These are phyloP conservation scores for Argyresthia albistria DNA, from an alignment of 2,888 invertebrate species.

Conservation along the genomic window DNA sequence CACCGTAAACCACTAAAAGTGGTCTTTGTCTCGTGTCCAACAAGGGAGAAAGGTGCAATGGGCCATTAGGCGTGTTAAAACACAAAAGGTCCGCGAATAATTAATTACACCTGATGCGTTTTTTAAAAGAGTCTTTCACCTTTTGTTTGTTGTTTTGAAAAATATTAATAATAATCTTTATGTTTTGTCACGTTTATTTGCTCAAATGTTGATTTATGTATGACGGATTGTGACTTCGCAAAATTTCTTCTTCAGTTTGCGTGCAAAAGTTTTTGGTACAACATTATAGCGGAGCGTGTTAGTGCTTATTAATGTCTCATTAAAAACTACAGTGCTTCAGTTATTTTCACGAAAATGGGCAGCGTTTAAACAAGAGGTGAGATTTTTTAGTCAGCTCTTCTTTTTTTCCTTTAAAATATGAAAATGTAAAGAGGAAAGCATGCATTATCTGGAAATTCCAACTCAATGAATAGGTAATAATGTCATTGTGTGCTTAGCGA, in stretches of 20 bases:
- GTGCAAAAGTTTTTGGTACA: background rate
- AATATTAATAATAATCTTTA: constrained; percentile 45
- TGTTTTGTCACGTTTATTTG: constrained; percentile 23
- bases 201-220: constrained; percentile 11
- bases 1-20: constrained; percentile 65
- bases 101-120: constrained; percentile 54
- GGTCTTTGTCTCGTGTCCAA: constrained; percentile 46
- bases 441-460: no score
- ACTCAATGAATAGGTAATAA: no score
- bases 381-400: no score
- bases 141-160: constrained; percentile 38
- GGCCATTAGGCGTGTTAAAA: constrained; percentile 47
- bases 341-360: no score
- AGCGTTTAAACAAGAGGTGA: no score
- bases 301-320: constrained; percentile 4
- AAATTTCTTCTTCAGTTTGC: background rate
- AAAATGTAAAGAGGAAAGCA: no score
- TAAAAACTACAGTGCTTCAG: background rate
- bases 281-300: background rate
- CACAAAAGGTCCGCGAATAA: constrained; percentile 47
- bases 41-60: constrained; percentile 52
- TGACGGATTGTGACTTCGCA: background rate
- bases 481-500: no score
- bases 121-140: constrained; percentile 59
- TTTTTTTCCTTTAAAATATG: no score